These are phyloP conservation scores for Varanus salvator DNA, from an alignment of 2,113 vertebrate species.

Conservation along the genomic window DNA sequence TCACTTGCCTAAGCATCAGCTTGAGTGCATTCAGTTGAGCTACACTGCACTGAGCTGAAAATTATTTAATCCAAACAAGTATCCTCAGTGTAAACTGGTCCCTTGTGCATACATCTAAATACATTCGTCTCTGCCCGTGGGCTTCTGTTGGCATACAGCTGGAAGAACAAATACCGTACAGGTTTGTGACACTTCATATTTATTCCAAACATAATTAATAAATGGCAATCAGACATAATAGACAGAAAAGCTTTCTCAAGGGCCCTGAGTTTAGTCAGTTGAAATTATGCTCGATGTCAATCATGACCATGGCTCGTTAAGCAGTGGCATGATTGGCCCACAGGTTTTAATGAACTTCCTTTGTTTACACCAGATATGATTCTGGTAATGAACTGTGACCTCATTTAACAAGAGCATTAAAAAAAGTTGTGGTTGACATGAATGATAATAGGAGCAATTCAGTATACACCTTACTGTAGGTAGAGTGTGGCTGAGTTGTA, in stretches of 20 bases:
- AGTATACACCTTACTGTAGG: not conserved
- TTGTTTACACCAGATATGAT: not conserved
- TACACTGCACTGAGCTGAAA: conserved; percentile 28
- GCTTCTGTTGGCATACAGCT: not conserved
- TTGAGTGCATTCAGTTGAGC: not conserved
- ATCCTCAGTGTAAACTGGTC: not conserved
- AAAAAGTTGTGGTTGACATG: not conserved
- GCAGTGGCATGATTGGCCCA: not conserved
- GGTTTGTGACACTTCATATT: not conserved
- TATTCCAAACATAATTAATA: conserved; percentile 14
- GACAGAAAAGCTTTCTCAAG: not conserved
- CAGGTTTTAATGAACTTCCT: not conserved
- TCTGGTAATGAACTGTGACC: not conserved
- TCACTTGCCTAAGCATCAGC: not conserved
- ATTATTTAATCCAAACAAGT: conserved; percentile 18
- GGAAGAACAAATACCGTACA: not conserved
- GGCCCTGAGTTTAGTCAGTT: not conserved
- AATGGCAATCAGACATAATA: conserved; percentile 35
- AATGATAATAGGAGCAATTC: not conserved
- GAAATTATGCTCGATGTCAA: not conserved
- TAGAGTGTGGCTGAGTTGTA: not conserved
- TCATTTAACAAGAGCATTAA: not conserved
- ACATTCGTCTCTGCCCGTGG: not conserved
- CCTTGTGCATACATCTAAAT: not conserved
- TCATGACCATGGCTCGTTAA: not conserved